Base-by-base conservation (phyloP, 2,113 vertebrate species). In the Himantopus leucocephalus region DNA sequence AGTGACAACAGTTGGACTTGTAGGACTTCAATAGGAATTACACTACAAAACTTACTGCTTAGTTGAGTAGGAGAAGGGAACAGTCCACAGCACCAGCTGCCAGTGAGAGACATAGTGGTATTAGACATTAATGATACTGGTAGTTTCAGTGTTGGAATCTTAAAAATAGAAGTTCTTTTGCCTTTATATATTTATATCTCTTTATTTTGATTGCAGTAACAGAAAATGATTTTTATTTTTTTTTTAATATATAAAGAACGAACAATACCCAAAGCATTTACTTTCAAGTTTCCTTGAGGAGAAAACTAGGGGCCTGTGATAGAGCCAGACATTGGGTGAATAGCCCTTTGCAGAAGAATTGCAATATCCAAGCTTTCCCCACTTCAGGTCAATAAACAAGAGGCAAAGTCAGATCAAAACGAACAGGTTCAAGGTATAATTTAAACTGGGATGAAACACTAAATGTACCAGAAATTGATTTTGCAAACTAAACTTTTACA, bases 161-260 rank as follows among this genome's bases (percentile, higher is more conserved):
- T 56, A 70, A 86, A 93, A 91, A 17, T 90, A 30, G 14, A 85
- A 77, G 45, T 32, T 80, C 26, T 55, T 72, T 77, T 45, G 7
- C 68, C 56, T 95, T 94, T 71, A 43, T 77, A 23, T 85, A 76
- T 73, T 60, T 68, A 9, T 58, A 75, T 55, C n/a, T 92, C 72
- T 97, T 94, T 94, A 88, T 96, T 93, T 93, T 56, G 55, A 39
- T 48, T 48, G 66, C 59, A 68, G 26, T 88, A 50, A 95, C 91
- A 91, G 39, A 74, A 91, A 94, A 82, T 29, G 22, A 48, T 56
- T 35, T 35, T 52, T 53, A 35, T 67, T 52, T 48, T 53, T 41
- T 63, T 52, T 71, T 43, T 14, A n/a, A 53, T 94, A 90, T 94
- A 85, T 85, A 94, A 87, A 83, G 75, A 94, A 88, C 59, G n/a